Base-by-base conservation (phyloP, 2,113 vertebrate genomes). In the Mirza zaza region DNA sequence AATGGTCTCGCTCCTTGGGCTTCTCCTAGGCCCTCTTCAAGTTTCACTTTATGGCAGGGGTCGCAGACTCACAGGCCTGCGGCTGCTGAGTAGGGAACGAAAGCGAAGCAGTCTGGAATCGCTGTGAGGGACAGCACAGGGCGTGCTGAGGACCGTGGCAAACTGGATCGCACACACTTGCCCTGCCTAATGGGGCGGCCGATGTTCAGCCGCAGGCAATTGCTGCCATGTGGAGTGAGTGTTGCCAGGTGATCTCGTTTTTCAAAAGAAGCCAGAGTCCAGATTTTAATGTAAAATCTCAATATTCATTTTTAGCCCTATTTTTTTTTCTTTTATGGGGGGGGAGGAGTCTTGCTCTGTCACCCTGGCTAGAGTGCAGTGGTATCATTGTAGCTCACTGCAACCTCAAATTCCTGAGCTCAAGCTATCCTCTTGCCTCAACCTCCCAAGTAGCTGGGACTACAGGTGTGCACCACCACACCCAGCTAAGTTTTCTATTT, bases 261-360 rank as follows among this genome's bases (percentile, higher is more conserved):
- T 93, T 87, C 52, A 82, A 87, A 95, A 84, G 55, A 94, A 90
- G 45, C n/a, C 39, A 88, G 39, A 89, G 79, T 79, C 61, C 42
- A 61, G 57, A 79, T 85, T 86, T 95, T 68, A 89, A 91, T 25
- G 25, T 73, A 95, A 91, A 95, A 92, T 87, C 14, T 34, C 48
- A 95, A 75, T 70, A 92, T 29, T 94, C 76, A 84, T 32, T 80
- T 25, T 63, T 29, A 63, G 59, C 59, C 59, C 63, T 92, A 15
- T 57, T 57, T 57, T 57, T 57, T 21, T 57, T 57, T 57, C 7
- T 8, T 45, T 45, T 45, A 45, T 45, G 45, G 45, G 45, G 45
- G 6, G 45, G 7, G 45, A 1, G 45, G 45, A 45, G 32, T 67
- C 63, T 57, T 57, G 55, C 55, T 57, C 18, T 57, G 55, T 57